These are phyloP conservation scores for Pollicipes pollicipes DNA, from an alignment of 1,140 invertebrate genomes.

Conservation along the genomic window DNA sequence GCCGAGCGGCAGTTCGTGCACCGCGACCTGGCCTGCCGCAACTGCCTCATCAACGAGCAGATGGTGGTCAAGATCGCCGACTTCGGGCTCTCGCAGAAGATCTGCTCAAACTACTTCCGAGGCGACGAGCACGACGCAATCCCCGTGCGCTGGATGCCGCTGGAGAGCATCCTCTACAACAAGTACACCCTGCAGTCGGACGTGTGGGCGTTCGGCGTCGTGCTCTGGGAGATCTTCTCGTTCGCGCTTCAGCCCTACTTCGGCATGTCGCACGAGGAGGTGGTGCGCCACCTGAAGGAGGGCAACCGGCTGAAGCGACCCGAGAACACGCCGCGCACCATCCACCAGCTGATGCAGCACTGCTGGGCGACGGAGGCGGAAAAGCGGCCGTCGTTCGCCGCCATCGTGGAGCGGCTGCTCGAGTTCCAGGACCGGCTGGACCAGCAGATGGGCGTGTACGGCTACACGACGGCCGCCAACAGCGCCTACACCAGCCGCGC, in stretches of 20 bases:
- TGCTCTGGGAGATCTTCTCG: conserved; percentile 85
- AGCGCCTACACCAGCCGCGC: not conserved
- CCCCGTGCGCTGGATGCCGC: conserved; percentile 83
- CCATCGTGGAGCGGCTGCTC: not conserved
- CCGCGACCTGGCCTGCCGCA: conserved; percentile 58
- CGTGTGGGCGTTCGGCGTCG: conserved; percentile 85
- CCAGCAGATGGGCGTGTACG: not conserved
- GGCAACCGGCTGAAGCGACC: conserved; percentile 69
- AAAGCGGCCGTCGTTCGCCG: conserved; percentile 57
- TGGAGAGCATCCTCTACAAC: conserved; percentile 82
- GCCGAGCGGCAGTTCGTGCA: conserved; percentile 91
- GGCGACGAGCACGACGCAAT: conserved; percentile 84
- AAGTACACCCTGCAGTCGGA: conserved; percentile 85
- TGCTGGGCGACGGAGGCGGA: conserved; percentile 77
- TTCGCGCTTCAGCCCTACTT: conserved; percentile 86
- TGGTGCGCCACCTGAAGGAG: conserved; percentile 79
- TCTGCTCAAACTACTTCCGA: conserved; percentile 47
- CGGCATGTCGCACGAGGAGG: conserved; percentile 86
- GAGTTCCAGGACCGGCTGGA: not conserved
- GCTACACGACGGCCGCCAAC: not conserved
- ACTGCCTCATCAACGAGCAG: conserved; percentile 83
- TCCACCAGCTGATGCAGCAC: conserved; percentile 83
- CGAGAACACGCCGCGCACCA: conserved; percentile 68
- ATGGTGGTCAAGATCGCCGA: conserved; percentile 94
- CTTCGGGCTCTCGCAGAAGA: conserved; percentile 82